Percentiles rank a stretch among this genome's conserved stretches.
phyloP scores from a whole-genome alignment of 2,113 vertebrate genomes.

The Tachycineta bicolor region DNA sequence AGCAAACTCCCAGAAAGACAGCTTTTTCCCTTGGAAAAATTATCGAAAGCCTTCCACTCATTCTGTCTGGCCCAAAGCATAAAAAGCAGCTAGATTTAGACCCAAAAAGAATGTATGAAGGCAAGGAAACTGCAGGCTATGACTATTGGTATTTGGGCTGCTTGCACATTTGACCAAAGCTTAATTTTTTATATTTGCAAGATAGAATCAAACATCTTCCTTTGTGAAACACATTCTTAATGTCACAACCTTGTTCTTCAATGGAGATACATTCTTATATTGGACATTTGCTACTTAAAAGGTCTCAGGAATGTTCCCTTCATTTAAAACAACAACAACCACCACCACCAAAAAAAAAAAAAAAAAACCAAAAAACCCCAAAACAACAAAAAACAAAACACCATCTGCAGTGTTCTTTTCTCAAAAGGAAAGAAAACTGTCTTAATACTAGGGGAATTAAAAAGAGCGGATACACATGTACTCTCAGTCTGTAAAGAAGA shows the following conservation, averaged over 20 bases:
- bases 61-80: background rate
- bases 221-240: background rate
- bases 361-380: background rate
- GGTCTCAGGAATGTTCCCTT: background rate
- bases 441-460: background rate
- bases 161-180: background rate
- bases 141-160: background rate
- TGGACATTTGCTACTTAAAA: background rate
- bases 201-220: background rate
- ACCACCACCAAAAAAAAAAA: background rate
- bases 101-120: background rate
- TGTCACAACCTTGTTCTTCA: background rate
- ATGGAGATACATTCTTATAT: background rate
- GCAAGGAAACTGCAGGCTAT: background rate
- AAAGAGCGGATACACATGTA: background rate
- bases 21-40: constrained; percentile 43
- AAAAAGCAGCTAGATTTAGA: constrained; percentile 22
- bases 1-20: constrained; percentile 42
- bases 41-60: background rate
- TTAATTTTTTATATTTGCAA: background rate
- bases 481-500: background rate
- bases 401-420: background rate
- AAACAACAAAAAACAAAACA: background rate
- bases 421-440: background rate
- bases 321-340: no score